A percentile compares a stretch with the other conserved stretches of the same genome.
These are phyloP conservation scores for Epinotia demarniana DNA, from an alignment of 2,888 invertebrate species.

Conservation along the genomic window DNA sequence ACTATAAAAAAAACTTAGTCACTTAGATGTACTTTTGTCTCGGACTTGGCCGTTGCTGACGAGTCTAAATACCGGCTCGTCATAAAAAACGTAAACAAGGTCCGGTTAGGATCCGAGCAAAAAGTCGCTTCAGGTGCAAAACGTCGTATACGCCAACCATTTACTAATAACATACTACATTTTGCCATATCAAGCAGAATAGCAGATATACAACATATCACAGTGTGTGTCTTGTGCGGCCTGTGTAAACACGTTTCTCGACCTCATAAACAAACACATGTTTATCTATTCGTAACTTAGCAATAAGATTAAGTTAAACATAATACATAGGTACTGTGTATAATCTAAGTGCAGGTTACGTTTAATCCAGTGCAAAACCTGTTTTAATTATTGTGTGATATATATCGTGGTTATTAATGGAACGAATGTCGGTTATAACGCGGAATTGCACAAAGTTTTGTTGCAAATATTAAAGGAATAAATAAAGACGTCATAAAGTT, in stretches of 20 bases:
- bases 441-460: too few species aligned
- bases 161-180: constrained; percentile 1
- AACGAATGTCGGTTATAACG: too few species aligned
- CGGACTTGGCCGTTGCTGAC: not conserved
- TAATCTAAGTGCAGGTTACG: too few species aligned
- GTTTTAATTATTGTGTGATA: too few species aligned
- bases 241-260: constrained; percentile 15
- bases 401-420: too few species aligned
- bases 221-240: not conserved
- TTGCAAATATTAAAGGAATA: too few species aligned
- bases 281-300: not conserved
- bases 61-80: constrained; percentile 7
- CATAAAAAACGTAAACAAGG: constrained; percentile 11
- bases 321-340: too few species aligned
- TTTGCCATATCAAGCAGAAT: not conserved
- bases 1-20: not conserved
- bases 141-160: not conserved
- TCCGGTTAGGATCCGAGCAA: constrained; percentile 19
- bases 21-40: not conserved
- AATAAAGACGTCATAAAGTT: too few species aligned
- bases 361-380: too few species aligned
- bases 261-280: not conserved
- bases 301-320: not conserved
- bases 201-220: not conserved
- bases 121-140: not conserved